Evolutionary conservation across 2,797 vertebrate genomes (phyloP), one percentile per base, ranked within the genome.

Genomic region (Lacerta bilineata): DNA sequence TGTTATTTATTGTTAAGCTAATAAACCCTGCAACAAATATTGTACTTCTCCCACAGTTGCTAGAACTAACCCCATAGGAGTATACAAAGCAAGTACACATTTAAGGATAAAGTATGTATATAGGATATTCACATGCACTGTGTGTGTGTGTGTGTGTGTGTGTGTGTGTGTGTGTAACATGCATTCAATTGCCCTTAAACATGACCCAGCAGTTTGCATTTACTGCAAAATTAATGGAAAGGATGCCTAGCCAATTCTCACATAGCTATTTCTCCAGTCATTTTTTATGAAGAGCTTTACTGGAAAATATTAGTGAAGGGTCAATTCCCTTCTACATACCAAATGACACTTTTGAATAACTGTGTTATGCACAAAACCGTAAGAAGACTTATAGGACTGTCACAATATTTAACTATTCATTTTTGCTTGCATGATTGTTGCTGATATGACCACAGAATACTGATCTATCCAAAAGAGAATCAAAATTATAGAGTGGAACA

Each of bases 381-480:
- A 81, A 81, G 91, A 92, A 94, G 93, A 95, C 91, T 94, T 95
- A 94, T 92, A 95, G 92, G 89, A 92, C 92, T 93, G 93, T 91
- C 92, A 95, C 91, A 93, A 91, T 93, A 95, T 96, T 96, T 96
- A 97, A 96, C 95, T 95, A 93, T 92, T 95, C 95, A 93, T 94
- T 97, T 96, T 96, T 94, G 93, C 97, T 97, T 97, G 96, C 97
- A 97, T 97, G 97, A 97, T 95, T 97, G 94, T 96, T 97, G 97
- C 97, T 90, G 91, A 96, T 94, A 93, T 95, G 96, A 96, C 97
- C 96, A 94, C 96, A 97, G 96, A 95, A 97, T 97, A 96, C 97
- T 96, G 95, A 96, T 97, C 97, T 97, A 97, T 97, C 97, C 96
- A 94, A 97, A 96, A 95, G 95, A 96, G 94, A 95, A 83, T 84